Conservation (phyloP, 2,113 vertebrate genomes). For the Elephas maximus region DNA sequence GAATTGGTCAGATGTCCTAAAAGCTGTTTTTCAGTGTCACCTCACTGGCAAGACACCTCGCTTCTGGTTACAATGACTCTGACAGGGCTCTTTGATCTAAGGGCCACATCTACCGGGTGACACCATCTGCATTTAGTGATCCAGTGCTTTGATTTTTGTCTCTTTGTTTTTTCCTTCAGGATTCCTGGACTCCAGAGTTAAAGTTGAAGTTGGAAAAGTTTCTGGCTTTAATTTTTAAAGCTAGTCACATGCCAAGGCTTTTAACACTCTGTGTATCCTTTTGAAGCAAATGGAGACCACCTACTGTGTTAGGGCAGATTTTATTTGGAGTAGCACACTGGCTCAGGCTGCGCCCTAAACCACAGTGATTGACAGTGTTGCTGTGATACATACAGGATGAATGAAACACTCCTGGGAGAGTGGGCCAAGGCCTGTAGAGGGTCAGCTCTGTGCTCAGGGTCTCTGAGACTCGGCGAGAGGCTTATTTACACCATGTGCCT, state of each 20-base stretch:
- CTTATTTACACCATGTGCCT: neutral
- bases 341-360: neutral
- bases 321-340: neutral
- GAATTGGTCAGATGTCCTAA: neutral
- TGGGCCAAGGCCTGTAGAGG: too few species aligned
- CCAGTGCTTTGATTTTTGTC: neutral
- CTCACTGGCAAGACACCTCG: neutral
- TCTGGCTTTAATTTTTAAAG: slow-evolving; percentile 92
- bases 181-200: slow-evolving; percentile 94
- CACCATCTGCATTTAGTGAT: slow-evolving; percentile 59
- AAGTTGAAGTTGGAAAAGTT: slow-evolving; percentile 93
- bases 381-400: neutral
- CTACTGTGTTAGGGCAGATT: neutral
- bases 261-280: slow-evolving; percentile 98
- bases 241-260: slow-evolving; percentile 91
- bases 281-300: slow-evolving; percentile 52
- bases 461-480: neutral
- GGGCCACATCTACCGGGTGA: neutral
- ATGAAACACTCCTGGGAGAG: rapidly evolving
- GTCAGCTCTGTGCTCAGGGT: neutral
- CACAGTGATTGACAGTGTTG: rapidly evolving
- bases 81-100: neutral
- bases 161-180: slow-evolving; percentile 88
- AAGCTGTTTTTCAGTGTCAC: neutral
- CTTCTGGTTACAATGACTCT: neutral